Percentiles rank a stretch among this genome's conserved stretches.
phyloP scores from a whole-genome alignment of 1,140 invertebrate species.

The Augochlora pura region DNA sequence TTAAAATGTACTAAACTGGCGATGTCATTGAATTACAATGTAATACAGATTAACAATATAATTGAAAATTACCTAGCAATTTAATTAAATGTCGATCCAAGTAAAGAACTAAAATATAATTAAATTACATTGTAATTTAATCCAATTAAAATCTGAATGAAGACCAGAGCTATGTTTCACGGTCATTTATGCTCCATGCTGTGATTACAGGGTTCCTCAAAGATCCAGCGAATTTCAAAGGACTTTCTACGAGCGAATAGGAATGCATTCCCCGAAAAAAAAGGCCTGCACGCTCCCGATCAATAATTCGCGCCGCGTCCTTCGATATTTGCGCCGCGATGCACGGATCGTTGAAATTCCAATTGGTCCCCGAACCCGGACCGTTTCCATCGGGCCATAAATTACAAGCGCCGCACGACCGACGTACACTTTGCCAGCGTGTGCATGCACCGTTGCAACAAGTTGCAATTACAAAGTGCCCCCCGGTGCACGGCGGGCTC shows the following conservation, averaged over 20 bases:
- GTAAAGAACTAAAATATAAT: no score
- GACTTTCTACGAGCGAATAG: background rate
- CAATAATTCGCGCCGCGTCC: conserved; percentile 42
- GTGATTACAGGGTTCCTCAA: no score
- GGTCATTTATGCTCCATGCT: no score
- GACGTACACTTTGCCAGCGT: conserved; percentile 14
- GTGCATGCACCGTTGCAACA: conserved; percentile 41
- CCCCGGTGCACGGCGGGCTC: conserved; percentile 9
- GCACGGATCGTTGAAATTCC: conserved; percentile 40
- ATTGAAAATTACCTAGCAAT: no score
- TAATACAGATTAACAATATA: no score
- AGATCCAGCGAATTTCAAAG: no score
- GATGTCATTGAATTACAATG: no score
- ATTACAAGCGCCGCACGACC: conserved; percentile 28
- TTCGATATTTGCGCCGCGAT: conserved; percentile 38
- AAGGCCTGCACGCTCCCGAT: conserved; percentile 18
- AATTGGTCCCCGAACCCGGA: conserved; percentile 14
- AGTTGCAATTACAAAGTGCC: conserved; percentile 50
- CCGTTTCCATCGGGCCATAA: conserved; percentile 26
- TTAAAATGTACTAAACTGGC: no score
- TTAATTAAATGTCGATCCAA: no score
- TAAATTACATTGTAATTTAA: no score
- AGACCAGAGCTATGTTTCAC: no score
- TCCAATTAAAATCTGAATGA: no score
- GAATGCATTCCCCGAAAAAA: conserved; percentile 6